Evolutionary conservation across 2,797 vertebrate genomes (phyloP).

Genomic region (Amblyraja radiata): DNA sequence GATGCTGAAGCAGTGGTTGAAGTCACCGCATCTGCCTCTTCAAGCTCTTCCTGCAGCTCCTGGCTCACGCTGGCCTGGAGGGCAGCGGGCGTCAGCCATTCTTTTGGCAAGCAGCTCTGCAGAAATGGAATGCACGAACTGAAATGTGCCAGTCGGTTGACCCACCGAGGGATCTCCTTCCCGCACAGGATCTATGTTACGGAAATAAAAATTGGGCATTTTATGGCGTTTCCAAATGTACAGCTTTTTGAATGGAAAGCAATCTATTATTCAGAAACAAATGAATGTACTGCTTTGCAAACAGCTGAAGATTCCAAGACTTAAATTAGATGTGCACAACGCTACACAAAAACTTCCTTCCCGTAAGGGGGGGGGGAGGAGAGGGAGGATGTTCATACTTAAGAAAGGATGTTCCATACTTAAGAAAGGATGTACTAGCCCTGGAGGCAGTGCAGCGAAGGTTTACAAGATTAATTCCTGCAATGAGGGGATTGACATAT

Average conservation of each 20-base stretch:
- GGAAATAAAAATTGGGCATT: constrained; percentile 38
- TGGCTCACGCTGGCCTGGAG: constrained; percentile 96
- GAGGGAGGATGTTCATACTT: no score
- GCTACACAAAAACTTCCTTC: neutral
- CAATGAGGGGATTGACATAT: no score
- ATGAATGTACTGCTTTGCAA: neutral
- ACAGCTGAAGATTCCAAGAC: neutral
- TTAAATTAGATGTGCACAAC: neutral
- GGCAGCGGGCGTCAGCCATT: constrained; percentile 95
- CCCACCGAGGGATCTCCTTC: constrained; percentile 95
- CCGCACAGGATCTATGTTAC: constrained; percentile 82
- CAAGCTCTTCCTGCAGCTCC: constrained; percentile 82
- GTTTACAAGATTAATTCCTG: no score
- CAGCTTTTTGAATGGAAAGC: neutral
- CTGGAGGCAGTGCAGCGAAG: no score
- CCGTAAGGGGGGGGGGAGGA: no score
- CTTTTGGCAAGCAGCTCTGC: constrained; percentile 95
- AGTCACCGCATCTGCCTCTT: constrained; percentile 83
- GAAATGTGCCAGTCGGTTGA: constrained; percentile 97
- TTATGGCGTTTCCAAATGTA: neutral
- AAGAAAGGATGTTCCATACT: no score
- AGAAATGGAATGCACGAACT: constrained; percentile 98
- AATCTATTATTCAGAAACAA: neutral
- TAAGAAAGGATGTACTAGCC: no score
- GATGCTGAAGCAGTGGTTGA: constrained; percentile 59